These are phyloP conservation scores for Dendrolimus houi DNA, from an alignment of 2,888 invertebrate genomes.

Conservation along the genomic window DNA sequence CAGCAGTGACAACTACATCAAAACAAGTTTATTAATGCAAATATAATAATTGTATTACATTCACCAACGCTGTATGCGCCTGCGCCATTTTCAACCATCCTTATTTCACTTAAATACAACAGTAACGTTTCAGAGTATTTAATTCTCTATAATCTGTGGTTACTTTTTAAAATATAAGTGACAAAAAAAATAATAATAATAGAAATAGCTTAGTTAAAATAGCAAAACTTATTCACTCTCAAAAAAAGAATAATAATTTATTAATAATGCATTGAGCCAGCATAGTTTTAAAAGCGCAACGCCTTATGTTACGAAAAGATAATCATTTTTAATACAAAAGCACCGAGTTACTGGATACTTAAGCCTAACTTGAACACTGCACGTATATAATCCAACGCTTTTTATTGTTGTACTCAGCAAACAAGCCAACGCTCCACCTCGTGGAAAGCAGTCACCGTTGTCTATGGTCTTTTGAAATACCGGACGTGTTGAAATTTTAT, in stretches of 20 bases:
- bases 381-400: background rate
- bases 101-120: background rate
- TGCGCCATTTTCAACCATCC: background rate
- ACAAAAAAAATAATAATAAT: slow-evolving; percentile 4
- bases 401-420: background rate
- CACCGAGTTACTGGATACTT: slow-evolving; percentile 47
- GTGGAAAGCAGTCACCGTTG: too few relatives aligned
- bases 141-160: too few relatives aligned
- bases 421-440: too few relatives aligned
- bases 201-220: slow-evolving; percentile 15
- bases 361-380: slow-evolving; percentile 21
- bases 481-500: too few relatives aligned
- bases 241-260: slow-evolving; percentile 22
- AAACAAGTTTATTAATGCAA: too few relatives aligned
- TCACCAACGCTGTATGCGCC: too few relatives aligned
- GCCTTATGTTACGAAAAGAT: slow-evolving; percentile 24
- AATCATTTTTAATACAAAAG: slow-evolving; percentile 33
- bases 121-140: background rate
- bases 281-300: slow-evolving; percentile 47
- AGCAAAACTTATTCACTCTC: slow-evolving; percentile 22
- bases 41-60: too few relatives aligned
- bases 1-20: too few relatives aligned
- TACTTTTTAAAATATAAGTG: background rate
- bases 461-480: too few relatives aligned
- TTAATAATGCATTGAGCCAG: slow-evolving; percentile 55